Evolutionary conservation across 1,140 invertebrate species (phyloP), one percentile per base, ranked within the genome.

Genomic region (Augochlora pura): DNA sequence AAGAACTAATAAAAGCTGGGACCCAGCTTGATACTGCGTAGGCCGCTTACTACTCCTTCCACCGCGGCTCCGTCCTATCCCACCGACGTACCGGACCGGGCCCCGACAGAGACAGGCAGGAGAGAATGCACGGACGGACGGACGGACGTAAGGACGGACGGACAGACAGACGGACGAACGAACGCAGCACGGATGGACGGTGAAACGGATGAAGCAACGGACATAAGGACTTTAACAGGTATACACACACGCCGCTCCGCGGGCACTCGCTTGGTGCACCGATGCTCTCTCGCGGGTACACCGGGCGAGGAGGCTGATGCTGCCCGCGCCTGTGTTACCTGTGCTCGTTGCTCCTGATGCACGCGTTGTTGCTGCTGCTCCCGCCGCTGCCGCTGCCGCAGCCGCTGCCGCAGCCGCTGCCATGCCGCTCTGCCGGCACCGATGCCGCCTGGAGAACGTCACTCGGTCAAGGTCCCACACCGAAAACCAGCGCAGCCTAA

Each of bases 1-100:
- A 91, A 91, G 86, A 90, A 92, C 91, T 92, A 92, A 92, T 92
- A 91, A 91, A 92, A 91, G 84, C 90, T 91, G 88, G 86, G 86
- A 80, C 87, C 89, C 84, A 87, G 89, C 77, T 89, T 90, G 89
- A 90, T 91, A 91, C 91, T 90, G 91, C 90, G 91, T 90, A 91
- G 91, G 90, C 89, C 89, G 90, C 90, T 91, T 88, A 89, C 88
- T 90, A 88, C 90, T 91, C 88, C 90, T 91, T 85, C 91, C 91
- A 91, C 88, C 77, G 83, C 82, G 75, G 81, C 80, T 80, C 63
- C 84, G 84, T 87, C 81, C 88, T 87, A 86, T 88, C 84, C 87
- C 85, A 85, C 86, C 83, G 84, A n/a, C 63, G 76, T 71, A 75
- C 75, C 77, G 76, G 70, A 73, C 57, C 69, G 72, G 42, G 57